Evolutionary conservation across 2,113 vertebrate species (phyloP).

Genomic region (Chloropsis hardwickii): DNA sequence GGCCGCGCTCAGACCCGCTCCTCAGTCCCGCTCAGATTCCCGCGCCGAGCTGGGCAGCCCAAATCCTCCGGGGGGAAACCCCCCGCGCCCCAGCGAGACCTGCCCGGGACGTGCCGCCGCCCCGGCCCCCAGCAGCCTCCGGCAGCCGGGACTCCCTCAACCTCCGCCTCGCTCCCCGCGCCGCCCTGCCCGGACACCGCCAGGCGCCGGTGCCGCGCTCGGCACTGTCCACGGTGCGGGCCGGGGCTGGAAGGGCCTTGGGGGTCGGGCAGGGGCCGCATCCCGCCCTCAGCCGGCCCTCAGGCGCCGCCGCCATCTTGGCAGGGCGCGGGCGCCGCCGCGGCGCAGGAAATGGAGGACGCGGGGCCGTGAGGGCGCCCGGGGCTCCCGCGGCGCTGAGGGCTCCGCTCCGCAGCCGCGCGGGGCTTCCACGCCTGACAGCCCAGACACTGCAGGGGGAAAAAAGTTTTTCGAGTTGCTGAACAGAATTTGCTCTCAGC

Average conservation of each 20-base stretch:
- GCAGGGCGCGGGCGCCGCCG: neutral
- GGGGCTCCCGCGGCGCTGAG: neutral
- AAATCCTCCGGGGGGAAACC: too few relatives aligned
- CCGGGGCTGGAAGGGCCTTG: neutral
- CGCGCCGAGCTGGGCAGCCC: neutral
- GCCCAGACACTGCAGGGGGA: accelerated
- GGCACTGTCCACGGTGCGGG: neutral
- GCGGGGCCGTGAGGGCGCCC: neutral
- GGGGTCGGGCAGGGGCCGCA: neutral
- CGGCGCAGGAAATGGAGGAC: neutral
- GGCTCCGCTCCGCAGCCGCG: accelerated
- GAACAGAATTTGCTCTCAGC: too few relatives aligned
- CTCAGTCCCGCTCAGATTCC: too few relatives aligned
- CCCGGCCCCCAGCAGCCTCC: neutral
- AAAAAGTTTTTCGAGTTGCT: accelerated
- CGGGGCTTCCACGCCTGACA: accelerated
- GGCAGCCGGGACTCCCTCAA: neutral
- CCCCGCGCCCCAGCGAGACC: neutral
- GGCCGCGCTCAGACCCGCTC: neutral
- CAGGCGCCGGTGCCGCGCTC: neutral
- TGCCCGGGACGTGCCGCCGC: neutral
- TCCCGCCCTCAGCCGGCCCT: neutral
- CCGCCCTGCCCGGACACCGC: neutral
- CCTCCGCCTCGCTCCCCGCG: neutral
- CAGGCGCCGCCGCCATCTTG: neutral